These are phyloP conservation scores for Peromyscus attwateri DNA, from an alignment of 2,797 vertebrate species.

Conservation along the genomic window DNA sequence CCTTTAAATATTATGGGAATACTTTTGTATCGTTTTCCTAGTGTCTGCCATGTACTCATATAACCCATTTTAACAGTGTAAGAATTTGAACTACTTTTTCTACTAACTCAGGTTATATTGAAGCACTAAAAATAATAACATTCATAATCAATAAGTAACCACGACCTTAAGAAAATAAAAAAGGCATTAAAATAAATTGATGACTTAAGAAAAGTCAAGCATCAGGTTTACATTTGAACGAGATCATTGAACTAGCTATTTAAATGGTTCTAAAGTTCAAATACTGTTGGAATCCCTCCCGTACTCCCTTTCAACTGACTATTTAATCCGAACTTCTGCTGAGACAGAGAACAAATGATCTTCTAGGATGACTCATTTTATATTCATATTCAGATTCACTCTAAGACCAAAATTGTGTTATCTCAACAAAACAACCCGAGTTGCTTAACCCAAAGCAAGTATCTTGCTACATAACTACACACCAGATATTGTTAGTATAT, in stretches of 20 bases:
- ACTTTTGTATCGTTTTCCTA: background rate
- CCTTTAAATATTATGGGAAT: background rate
- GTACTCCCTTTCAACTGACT: background rate
- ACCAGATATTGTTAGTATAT: background rate
- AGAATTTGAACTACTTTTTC: slow-evolving; percentile 52
- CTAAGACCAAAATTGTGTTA: background rate
- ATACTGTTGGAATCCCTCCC: background rate
- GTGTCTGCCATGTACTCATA: background rate
- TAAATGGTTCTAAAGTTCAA: slow-evolving; percentile 42
- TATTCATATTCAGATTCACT: background rate
- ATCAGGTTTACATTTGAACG: slow-evolving; percentile 22
- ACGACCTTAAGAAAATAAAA: slow-evolving; percentile 54
- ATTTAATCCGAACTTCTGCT: background rate
- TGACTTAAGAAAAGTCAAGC: slow-evolving; percentile 23
- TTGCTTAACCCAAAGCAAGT: background rate
- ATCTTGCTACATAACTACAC: background rate
- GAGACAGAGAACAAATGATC: background rate
- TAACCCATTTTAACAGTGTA: background rate
- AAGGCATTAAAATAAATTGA: slow-evolving; percentile 33
- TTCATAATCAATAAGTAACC: background rate
- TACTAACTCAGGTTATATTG: slow-evolving; percentile 19
- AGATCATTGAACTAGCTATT: slow-evolving; percentile 1
- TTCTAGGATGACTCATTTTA: background rate
- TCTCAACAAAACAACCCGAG: background rate
- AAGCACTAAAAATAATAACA: background rate